Evolutionary conservation across 1,140 invertebrate genomes (phyloP).

Genomic region (Camponotus vicinus): DNA sequence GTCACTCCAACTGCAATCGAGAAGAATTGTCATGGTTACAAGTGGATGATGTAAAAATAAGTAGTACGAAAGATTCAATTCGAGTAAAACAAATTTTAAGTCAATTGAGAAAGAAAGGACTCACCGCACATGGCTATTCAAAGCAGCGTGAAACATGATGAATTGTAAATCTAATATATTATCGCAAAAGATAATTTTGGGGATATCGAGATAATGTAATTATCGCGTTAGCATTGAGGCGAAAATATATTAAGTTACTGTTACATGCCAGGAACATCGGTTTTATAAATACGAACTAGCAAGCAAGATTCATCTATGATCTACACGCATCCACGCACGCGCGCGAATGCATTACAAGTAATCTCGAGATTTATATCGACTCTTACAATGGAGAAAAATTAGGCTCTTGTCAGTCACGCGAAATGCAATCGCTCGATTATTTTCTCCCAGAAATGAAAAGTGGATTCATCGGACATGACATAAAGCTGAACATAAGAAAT

Average conservation of each 20-base stretch:
- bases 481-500: not conserved
- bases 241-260: conserved; percentile 17
- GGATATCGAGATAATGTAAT: conserved; percentile 27
- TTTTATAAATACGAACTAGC: not conserved
- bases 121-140: conserved; percentile 84
- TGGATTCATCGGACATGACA: not conserved
- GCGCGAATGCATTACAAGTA: not conserved
- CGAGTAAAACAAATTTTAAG: not conserved
- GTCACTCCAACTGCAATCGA: conserved; percentile 82
- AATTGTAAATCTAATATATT: conserved; percentile 83
- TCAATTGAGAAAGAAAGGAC: conserved; percentile 52
- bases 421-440: not conserved
- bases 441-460: conserved; percentile 11
- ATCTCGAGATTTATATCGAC: not conserved
- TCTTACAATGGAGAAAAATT: not conserved
- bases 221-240: conserved; percentile 33
- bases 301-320: conserved; percentile 4
- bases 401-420: not conserved
- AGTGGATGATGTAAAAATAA: not conserved
- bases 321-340: not conserved
- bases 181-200: conserved; percentile 61
- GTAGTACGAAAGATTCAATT: too few relatives aligned
- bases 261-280: conserved; percentile 65
- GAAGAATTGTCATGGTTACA: not conserved
- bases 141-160: conserved; percentile 85